Evolutionary conservation across 2,113 vertebrate species (phyloP).

Genomic region (Lathamus discolor): DNA sequence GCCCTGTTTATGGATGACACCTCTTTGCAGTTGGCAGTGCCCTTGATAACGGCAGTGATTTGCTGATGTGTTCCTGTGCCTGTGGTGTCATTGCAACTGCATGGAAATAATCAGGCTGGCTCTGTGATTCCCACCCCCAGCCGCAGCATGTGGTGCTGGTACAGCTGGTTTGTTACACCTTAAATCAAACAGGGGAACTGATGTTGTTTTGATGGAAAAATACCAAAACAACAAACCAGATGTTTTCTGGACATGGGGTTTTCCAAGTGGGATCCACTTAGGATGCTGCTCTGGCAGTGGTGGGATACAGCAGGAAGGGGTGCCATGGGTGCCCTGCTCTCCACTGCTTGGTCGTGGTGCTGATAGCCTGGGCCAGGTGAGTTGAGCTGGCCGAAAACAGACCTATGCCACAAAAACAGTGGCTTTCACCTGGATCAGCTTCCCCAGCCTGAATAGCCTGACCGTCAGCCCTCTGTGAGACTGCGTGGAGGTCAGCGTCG

Average conservation of each 20-base stretch:
- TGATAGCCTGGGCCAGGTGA: not conserved
- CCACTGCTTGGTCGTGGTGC: not conserved
- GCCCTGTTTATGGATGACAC: not conserved
- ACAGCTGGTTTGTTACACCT: not conserved
- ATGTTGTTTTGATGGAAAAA: not conserved
- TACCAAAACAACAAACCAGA: not conserved
- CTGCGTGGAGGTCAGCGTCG: not conserved
- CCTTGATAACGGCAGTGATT: not conserved
- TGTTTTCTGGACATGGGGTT: not conserved
- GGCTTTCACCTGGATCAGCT: not conserved
- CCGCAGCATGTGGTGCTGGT: not conserved
- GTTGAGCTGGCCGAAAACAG: not conserved
- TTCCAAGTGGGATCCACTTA: not conserved
- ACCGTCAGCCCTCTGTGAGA: not conserved
- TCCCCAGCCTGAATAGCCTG: not conserved
- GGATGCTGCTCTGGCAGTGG: not conserved
- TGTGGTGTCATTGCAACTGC: not conserved
- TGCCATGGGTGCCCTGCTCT: not conserved
- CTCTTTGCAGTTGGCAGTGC: not conserved
- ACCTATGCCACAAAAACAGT: not conserved
- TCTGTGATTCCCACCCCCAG: not conserved
- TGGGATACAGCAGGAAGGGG: not conserved
- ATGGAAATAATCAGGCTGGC: not conserved
- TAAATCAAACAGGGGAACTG: not conserved
- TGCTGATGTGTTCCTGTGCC: not conserved